Evolutionary conservation across 2,113 vertebrate genomes (phyloP), one percentile per base, ranked within the genome.

Genomic region (Microtus oregoni): DNA sequence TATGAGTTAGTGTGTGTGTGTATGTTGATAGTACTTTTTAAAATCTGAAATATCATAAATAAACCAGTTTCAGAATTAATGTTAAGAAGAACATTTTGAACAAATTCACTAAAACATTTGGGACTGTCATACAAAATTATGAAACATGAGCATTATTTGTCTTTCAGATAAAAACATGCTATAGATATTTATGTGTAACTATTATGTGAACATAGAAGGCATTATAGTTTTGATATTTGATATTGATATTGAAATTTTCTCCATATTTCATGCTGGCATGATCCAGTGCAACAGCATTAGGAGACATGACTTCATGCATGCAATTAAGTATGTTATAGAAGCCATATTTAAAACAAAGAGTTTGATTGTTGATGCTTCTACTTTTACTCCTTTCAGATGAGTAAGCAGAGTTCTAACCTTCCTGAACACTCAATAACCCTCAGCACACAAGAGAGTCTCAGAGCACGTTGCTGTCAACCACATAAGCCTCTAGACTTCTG

Each of bases 291-390:
- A 11, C 22, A 70, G 7, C 3, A 19, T 75, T 24, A n/a, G 3
- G 7, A 30, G 5, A 24, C 52, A 47, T 26, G 11, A 9, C 5
- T 10, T 58, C 1, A 22, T 68, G 38, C 10, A n/a, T 70, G 8
- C 28, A 8, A 17, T 38, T 38, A 68, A 30, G 14, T 11, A 1
- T 58, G 58, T 35, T 24, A 3, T 24, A 7, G 78, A 90, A 61
- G 24, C 3, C 1, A 38, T 6, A 3, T 5, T 61, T 91, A 6
- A 24, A 17, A n/a, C 4, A 44, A 1, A 28, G 1, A 44, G 11
- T 78, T 58, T 32, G 2, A 0, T 19, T 6, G 2, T 77, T 44
- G n/a, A 4, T 3, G 9, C 1, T 3, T n/a, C 5, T 50, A 1
- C 24, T 35, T 52, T 24, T 0, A 2, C 26, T 65, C 83, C 1